Conservation (phyloP, 92 coral and sea anemone genomes). For the Muricea muricata region DNA sequence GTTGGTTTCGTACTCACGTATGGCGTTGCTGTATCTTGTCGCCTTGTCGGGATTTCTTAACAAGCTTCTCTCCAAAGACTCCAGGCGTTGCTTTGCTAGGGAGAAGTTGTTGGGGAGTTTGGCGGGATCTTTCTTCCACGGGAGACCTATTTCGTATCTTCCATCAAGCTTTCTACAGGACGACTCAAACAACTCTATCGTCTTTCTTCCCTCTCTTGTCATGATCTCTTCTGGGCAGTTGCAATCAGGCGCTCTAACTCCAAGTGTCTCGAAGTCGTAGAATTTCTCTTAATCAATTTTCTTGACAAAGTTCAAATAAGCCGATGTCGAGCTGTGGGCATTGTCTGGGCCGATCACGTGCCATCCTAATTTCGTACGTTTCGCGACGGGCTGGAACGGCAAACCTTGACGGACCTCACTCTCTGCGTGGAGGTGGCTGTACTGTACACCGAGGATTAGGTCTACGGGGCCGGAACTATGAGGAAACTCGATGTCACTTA, state of each 20-base stretch:
- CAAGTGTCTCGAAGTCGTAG: conserved; percentile 29
- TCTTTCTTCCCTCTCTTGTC: not conserved
- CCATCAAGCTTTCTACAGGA: conserved; percentile 18
- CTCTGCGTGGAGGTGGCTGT: no score
- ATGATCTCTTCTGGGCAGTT: not conserved
- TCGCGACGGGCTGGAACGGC: no score
- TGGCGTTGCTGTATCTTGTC: conserved; percentile 9
- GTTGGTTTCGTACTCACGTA: conserved; percentile 24
- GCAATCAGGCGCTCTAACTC: conserved; percentile 29
- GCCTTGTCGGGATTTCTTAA: conserved; percentile 31
- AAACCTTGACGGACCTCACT: no score
- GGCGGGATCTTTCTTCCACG: not conserved
- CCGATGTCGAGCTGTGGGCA: no score
- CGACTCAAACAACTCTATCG: conserved; percentile 25
- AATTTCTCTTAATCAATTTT: conserved; percentile 11
- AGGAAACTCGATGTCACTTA: conserved; percentile 38
- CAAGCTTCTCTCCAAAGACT: not conserved
- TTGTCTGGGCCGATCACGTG: conserved; percentile 13
- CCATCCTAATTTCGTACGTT: conserved; percentile 2
- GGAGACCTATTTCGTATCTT: conserved; percentile 24
- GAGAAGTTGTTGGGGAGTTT: not conserved
- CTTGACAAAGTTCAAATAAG: not conserved
- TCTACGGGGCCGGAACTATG: conserved; percentile 58
- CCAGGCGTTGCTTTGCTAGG: not conserved
- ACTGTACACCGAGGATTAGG: conserved; percentile 60